These are phyloP conservation scores for Ridgeia piscesae DNA, from an alignment of 1,140 invertebrate species.

Conservation along the genomic window DNA sequence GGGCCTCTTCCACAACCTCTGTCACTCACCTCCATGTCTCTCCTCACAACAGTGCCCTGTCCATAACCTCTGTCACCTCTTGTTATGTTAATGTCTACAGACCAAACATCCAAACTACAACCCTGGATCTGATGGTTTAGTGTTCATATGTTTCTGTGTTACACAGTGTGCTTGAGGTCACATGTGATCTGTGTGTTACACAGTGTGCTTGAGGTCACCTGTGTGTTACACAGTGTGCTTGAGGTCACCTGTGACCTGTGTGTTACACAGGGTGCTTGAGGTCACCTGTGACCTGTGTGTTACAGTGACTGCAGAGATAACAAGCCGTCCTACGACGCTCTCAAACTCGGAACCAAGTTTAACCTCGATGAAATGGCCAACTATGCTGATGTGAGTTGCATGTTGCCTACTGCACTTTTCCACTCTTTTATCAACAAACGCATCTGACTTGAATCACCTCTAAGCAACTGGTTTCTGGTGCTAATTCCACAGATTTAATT, in stretches of 20 bases:
- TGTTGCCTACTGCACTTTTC: not conserved
- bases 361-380: conserved; percentile 13
- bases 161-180: not conserved
- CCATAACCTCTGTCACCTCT: too few relatives aligned
- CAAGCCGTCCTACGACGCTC: conserved; percentile 31
- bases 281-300: conserved; percentile 19
- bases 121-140: too few relatives aligned
- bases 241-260: conserved; percentile 14
- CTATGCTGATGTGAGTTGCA: conserved; percentile 9
- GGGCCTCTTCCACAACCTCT: too few relatives aligned
- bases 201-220: not conserved
- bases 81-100: too few relatives aligned
- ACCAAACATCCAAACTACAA: too few relatives aligned
- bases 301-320: conserved; percentile 37
- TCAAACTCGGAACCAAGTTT: conserved; percentile 30
- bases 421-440: not conserved
- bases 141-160: too few relatives aligned
- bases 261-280: conserved; percentile 31
- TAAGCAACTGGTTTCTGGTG: too few relatives aligned
- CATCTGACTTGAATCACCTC: too few relatives aligned
- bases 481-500: too few relatives aligned
- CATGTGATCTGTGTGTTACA: too few relatives aligned
- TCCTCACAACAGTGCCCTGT: too few relatives aligned
- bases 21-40: too few relatives aligned
- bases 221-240: conserved; percentile 10